Evolutionary conservation across 2,797 vertebrate genomes (phyloP).

Genomic region (Helarctos malayanus): DNA sequence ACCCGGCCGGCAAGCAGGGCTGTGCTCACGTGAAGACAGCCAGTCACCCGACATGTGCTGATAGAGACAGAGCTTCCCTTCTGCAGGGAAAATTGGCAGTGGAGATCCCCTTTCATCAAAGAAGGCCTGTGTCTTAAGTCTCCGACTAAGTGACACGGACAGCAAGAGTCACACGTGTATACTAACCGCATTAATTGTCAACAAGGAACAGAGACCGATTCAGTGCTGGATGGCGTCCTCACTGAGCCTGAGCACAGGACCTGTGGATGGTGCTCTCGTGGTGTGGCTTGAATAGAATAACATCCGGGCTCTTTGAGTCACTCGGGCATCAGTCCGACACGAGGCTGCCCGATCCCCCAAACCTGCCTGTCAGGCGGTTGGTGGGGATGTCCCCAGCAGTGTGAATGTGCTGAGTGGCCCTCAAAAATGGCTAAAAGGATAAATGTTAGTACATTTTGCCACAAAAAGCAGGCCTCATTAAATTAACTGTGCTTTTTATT

Average conservation of each 20-base stretch:
- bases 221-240: neutral
- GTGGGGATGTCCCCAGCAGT: rapidly evolving
- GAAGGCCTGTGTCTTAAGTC: neutral
- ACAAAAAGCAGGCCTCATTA: neutral
- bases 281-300: neutral
- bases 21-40: rapidly evolving
- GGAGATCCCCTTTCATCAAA: neutral
- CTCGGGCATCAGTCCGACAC: neutral
- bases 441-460: neutral
- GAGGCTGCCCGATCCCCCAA: neutral
- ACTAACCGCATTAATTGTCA: rapidly evolving
- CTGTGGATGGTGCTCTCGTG: neutral
- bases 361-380: neutral
- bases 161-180: neutral
- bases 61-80: neutral
- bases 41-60: neutral
- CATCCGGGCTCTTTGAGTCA: rapidly evolving
- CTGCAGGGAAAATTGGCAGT: rapidly evolving
- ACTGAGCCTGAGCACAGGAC: rapidly evolving
- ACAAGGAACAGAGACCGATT: neutral
- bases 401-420: neutral
- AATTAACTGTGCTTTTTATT: neutral
- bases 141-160: neutral
- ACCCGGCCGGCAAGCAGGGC: neutral
- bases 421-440: neutral